Evolutionary conservation across 1,140 invertebrate genomes (phyloP), one percentile per base, ranked within the genome.

Genomic region (Aplysia californica): DNA sequence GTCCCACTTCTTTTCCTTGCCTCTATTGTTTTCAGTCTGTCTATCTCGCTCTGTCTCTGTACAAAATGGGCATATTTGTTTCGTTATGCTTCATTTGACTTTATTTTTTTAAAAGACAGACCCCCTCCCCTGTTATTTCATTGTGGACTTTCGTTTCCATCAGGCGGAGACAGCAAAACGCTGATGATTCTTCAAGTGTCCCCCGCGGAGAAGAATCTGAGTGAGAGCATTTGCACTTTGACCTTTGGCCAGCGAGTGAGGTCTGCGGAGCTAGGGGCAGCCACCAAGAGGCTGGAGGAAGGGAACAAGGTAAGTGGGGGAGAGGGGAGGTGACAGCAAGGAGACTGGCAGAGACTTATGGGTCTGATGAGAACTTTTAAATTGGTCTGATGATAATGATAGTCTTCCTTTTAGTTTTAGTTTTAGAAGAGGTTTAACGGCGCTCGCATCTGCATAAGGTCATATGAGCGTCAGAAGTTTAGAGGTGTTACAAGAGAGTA

Each of bases 101-200:
- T n/a, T n/a, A 15, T n/a, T 50, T n/a, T 50, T 50, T 15, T 15
- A 15, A 10, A 10, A 10, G 10, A 50, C 44, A 50, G n/a, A 10
- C 44, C n/a, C 44, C n/a, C 10, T 50, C 44, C 44, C 44, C n/a
- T 50, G 44, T 50, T n/a, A 10, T 50, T n/a, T n/a, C 44, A 50
- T 15, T 50, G 10, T n/a, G 10, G n/a, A 50, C 10, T 50, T 50
- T 10, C n/a, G 10, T n/a, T n/a, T 50, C 44, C 44, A 10, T n/a
- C 80, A 89, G 87, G 86, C 76, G 87, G 87, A 58, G 85, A 89
- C 69, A 88, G 87, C 44, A 89, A 88, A 69, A 88, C 87, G 1
- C 75, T 88, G 50, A 87, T 89, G 86, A 86, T 89, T 18, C 83
- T 87, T 5, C 87, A 87, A 71, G 82, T 87, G 21, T 80, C 87